Conservation (phyloP, 2,113 vertebrate genomes). For the Lynx canadensis region DNA sequence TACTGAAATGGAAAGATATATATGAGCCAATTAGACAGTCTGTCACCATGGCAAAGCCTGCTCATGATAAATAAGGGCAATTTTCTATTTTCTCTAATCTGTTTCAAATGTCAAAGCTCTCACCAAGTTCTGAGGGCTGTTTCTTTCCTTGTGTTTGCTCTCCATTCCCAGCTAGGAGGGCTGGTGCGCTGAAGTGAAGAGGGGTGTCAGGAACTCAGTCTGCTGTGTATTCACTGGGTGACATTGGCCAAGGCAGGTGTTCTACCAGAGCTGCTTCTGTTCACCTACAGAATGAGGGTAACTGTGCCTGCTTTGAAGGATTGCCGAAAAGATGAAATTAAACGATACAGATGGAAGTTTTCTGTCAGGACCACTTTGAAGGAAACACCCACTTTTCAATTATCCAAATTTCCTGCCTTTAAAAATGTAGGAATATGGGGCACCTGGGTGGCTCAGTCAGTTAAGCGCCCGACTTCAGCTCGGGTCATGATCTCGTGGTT, state of each 20-base stretch:
- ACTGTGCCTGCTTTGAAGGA: not conserved
- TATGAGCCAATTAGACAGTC: not conserved
- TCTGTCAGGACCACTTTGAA: not conserved
- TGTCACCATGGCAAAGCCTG: conserved; percentile 16
- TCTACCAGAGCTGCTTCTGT: not conserved
- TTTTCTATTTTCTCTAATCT: not conserved
- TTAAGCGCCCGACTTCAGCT: no score
- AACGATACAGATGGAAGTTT: not conserved
- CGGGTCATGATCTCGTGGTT: no score
- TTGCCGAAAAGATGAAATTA: not conserved
- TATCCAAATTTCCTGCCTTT: not conserved
- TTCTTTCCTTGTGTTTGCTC: not conserved
- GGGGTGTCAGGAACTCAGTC: not conserved
- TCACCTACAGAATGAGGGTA: not conserved
- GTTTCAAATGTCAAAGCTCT: conserved; percentile 2
- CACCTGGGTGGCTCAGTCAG: no score
- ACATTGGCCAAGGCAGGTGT: not conserved
- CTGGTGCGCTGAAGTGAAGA: rapidly evolving
- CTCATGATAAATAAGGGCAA: conserved; percentile 7
- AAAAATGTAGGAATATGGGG: not conserved
- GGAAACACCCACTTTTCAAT: not conserved
- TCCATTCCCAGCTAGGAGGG: not conserved
- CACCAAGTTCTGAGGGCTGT: no score
- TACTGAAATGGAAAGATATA: not conserved
- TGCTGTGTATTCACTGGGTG: rapidly evolving